Base-by-base conservation (phyloP, 2,888 invertebrate species). In the Ennomos fuscantarius region DNA sequence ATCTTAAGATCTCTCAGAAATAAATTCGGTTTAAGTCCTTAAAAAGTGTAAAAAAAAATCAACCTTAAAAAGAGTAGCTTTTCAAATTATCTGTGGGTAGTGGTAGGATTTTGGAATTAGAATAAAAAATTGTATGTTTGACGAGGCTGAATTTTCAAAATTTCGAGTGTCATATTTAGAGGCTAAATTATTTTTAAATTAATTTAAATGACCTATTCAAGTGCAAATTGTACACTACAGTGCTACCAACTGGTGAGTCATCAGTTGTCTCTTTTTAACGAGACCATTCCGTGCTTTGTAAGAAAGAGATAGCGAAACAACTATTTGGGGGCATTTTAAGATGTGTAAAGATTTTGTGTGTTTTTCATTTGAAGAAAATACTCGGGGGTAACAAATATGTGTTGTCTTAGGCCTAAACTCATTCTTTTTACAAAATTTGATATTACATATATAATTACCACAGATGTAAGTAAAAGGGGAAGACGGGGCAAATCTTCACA, bases 31-130 rank as follows among this genome's bases (percentile, higher is more conserved):
- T 2, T 24, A 24, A 24, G 24, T 24, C 6, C 5, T 24, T 24
- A 6, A 0, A 24, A 24, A 3, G 24, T 24, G 24, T 24, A 24
- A 6, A 24, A 24, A 13, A 36, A n/a, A n/a, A n/a, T n/a, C 37
- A 53, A 53, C 44, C 44, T 49, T 53, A 59, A 43, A 49, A 53
- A 62, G 52, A 49, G 72, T 75, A 75, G 74, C 74, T 78, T 73
- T 60, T 65, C 73, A 75, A 81, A 79, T 76, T 84, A 84, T 84
- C 82, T 65, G 66, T 79, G 79, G 78, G 59, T 82, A 83, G 81
- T 77, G 72, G 79, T 81, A 80, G 80, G 55, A 63, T 69, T 76
- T 80, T 51, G 70, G 68, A 73, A 72, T 73, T 76, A 72, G 69
- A 60, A 68, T 63, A 65, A 45, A 50, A 55, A 55, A 24, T 24